Evolutionary conservation across 23 tunicate species (phyloP).

Genomic region (Trididemnum nubilum): DNA sequence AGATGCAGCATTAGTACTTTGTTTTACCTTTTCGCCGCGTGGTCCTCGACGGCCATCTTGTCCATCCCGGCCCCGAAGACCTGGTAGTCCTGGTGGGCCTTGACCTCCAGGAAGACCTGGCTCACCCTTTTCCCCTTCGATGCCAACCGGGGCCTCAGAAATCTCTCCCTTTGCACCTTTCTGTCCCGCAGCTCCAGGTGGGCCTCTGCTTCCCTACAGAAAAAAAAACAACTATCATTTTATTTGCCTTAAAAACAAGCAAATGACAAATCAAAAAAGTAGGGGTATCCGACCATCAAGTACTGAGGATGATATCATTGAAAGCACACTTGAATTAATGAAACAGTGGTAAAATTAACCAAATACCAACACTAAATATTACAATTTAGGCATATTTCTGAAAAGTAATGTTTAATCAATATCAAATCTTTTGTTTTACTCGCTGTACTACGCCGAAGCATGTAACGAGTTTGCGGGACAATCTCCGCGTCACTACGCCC

Average conservation of each 20-base stretch:
- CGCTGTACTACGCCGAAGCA: too few relatives aligned
- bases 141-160: neutral
- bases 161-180: conserved; percentile 64
- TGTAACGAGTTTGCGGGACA: too few relatives aligned
- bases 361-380: too few relatives aligned
- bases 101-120: conserved; percentile 61
- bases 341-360: too few relatives aligned
- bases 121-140: conserved; percentile 59
- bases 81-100: conserved; percentile 65
- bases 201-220: conserved; percentile 52
- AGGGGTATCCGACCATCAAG: neutral
- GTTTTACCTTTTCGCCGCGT: conserved; percentile 74
- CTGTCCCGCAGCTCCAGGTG: conserved; percentile 36
- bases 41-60: conserved; percentile 44
- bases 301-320: neutral
- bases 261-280: neutral
- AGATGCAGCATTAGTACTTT: too few relatives aligned
- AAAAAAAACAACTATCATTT: neutral
- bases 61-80: conserved; percentile 66
- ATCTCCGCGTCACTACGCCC: too few relatives aligned
- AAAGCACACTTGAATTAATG: too few relatives aligned
- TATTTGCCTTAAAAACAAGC: too few relatives aligned
- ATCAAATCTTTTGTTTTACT: too few relatives aligned
- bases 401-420: too few relatives aligned
- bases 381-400: too few relatives aligned